Conservation (phyloP, 2,797 vertebrate genomes). For the Schizothorax lantsangensis region DNA sequence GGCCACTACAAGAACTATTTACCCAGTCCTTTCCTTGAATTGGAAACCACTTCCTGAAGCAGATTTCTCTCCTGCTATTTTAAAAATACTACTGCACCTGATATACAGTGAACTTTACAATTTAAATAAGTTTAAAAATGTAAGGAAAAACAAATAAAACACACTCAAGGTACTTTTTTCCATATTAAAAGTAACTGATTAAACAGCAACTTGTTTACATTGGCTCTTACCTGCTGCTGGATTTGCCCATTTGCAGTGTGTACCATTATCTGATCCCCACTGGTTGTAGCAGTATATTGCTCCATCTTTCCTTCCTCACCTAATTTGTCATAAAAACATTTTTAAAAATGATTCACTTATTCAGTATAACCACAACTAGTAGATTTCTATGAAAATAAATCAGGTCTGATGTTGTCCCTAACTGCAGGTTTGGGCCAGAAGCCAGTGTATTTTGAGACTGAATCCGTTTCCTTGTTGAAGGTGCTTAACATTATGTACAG, state of each 20-base stretch:
- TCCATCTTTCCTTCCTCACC: slow-evolving; percentile 80
- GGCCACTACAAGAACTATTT: slow-evolving; percentile 8
- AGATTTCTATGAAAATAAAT: neutral
- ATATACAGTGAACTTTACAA: neutral
- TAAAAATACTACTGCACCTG: neutral
- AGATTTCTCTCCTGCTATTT: neutral
- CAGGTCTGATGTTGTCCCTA: neutral
- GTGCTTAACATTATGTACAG: neutral
- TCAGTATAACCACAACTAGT: neutral
- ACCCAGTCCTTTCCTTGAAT: slow-evolving; percentile 7
- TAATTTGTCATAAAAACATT: slow-evolving; percentile 21
- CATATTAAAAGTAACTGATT: neutral
- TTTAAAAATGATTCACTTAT: neutral
- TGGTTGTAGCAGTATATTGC: slow-evolving; percentile 91
- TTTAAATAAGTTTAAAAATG: neutral
- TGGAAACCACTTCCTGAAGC: slow-evolving; percentile 11
- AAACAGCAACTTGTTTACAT: neutral
- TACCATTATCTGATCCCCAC: slow-evolving; percentile 96
- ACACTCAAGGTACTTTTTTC: neutral
- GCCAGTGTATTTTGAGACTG: slow-evolving; percentile 18
- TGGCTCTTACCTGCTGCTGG: slow-evolving; percentile 88
- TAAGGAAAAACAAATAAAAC: neutral
- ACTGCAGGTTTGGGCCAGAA: neutral
- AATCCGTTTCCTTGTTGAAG: neutral
- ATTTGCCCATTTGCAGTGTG: slow-evolving; percentile 91